Conservation (phyloP, 2,113 vertebrate species). For the Dipodomys spectabilis region DNA sequence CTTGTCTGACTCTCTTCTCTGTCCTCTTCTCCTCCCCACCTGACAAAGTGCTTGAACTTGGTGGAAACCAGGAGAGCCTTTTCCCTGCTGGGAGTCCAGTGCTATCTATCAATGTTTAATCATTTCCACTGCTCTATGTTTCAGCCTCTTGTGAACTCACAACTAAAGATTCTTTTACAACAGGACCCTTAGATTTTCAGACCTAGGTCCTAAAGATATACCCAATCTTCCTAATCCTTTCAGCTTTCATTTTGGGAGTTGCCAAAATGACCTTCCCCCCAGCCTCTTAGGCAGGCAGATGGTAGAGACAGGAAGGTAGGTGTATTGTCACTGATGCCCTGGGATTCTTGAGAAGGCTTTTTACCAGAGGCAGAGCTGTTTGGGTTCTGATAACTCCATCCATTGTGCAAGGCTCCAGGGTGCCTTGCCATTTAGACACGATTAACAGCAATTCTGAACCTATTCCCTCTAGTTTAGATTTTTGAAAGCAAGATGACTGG, state of each 20-base stretch:
- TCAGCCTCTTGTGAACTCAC: neutral
- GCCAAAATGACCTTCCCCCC: neutral
- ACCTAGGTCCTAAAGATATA: neutral
- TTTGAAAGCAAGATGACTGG: conserved; percentile 60
- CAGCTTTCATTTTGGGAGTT: neutral
- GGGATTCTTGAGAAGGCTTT: conserved; percentile 27
- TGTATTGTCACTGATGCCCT: neutral
- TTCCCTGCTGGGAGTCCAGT: neutral
- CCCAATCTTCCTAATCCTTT: neutral
- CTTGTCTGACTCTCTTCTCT: neutral
- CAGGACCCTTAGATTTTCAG: conserved; percentile 1
- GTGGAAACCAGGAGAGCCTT: neutral
- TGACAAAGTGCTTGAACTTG: neutral
- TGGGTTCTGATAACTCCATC: conserved; percentile 60
- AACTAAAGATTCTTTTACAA: conserved; percentile 4
- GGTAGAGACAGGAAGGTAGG: neutral
- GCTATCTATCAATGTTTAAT: neutral
- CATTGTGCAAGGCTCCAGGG: conserved; percentile 12
- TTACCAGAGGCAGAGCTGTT: conserved; percentile 48
- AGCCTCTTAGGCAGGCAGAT: neutral
- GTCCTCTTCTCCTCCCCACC: no score
- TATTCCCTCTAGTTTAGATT: conserved; percentile 62
- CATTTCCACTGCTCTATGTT: conserved; percentile 7
- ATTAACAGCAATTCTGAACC: conserved; percentile 55
- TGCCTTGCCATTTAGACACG: conserved; percentile 62